Base-by-base conservation (phyloP, 1,140 invertebrate species). In the Lutraria rhynchaena region DNA sequence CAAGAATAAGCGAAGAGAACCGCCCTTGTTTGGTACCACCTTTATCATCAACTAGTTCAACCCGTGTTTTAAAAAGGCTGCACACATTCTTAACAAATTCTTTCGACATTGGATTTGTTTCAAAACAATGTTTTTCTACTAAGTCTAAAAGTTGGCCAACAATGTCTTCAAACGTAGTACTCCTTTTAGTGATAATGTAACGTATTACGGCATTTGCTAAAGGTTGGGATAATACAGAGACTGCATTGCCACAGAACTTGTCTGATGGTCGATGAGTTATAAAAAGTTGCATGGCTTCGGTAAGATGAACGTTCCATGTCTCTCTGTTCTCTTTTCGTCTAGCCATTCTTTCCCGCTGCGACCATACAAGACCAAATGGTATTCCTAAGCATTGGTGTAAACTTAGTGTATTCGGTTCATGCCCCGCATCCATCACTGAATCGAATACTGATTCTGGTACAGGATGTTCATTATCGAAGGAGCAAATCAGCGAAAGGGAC, bases 31-130 rank as follows among this genome's bases (percentile, higher is more conserved):
- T 76, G 11, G 41, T 33, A 22, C 65, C 74, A 22, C 57, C 44
- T 35, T 37, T 76, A 11, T 76, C 60, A 17, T 41, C 51, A 29
- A 63, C 60, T 15, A 61, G 15, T 19, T 63, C 9, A 27, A 49
- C 58, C 33, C 74, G 63, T 76, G 60, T 76, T 76, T 76, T 76
- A 27, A 76, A 76, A 22, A 76, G 49, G 31, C 60, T 76, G 35
- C 74, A 61, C 13, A 76, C 74, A 31, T 63, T 76, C 55, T 65
- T 76, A 0, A 63, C 57, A 35, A 76, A 76, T 24, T 35, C 9
- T 65, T 76, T 76, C 35, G 74, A 76, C 60, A 63, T 63, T 65
- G 74, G 60, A 53, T 76, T 76, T 51, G 37, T 7, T 29, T 76
- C 49, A 49, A 51, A 29, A 3, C 15, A 17, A 22, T 76, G 57